Base-by-base conservation (phyloP, 2,797 vertebrate genomes). In the Galagoides demidoff region DNA sequence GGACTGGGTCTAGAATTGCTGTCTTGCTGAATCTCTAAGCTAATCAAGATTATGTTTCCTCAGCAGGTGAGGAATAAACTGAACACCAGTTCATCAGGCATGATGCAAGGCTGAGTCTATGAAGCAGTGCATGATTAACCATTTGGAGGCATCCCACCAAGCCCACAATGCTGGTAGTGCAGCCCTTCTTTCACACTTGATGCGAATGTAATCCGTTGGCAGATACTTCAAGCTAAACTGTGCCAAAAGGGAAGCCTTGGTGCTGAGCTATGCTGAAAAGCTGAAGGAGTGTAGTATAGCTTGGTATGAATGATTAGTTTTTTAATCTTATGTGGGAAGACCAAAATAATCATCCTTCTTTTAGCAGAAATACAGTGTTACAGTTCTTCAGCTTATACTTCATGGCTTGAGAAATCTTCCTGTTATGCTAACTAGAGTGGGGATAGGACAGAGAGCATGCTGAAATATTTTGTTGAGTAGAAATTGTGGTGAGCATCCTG, bases 1-100 rank as follows among this genome's bases (percentile, higher is more conserved):
- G 96, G 97, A 96, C 0, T 0, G 93, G 76, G 49, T 78, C 76
- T 37, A 37, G 37, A 94, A 97, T 97, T 91, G 57, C 97, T 94
- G 98, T 91, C 97, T 97, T 94, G 91, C 97, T 97, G 94, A 90
- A 87, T 96, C 96, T 92, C 57, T 0, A 71, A 96, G 90, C 97
- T 98, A 98, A 98, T 96, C 97, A 96, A 98, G 92, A 85, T 97
- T 97, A 88, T 95, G 97, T 79, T 96, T 93, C 97, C 95, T 98
- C 97, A 98, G 97, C n/a, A 98, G 89, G 97, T 97, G 97, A 96
- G 97, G 95, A 85, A 97, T 95, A 97, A 98, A 97, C 96, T 97
- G 97, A 98, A 89, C 96, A 98, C 97, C 95, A 96, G 96, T 97
- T 98, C 97, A 95, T 92, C 97, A 93, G 93, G 89, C 95, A 57